A percentile compares a stretch with the other conserved stretches of the same genome.
phyloP scores from a whole-genome alignment of 2,797 vertebrate genomes.

The Salmo trutta region DNA sequence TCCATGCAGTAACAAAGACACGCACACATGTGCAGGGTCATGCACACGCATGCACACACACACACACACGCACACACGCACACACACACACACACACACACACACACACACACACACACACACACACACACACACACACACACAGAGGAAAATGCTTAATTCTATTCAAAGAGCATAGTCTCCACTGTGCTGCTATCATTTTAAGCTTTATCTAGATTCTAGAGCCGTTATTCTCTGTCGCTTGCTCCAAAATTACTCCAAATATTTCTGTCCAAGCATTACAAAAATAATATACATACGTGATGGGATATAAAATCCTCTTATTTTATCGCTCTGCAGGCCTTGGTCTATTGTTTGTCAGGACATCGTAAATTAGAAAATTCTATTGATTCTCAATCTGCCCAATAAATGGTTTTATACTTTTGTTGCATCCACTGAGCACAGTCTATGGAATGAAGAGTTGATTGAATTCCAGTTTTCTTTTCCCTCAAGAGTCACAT shows the following conservation, averaged over 20 bases:
- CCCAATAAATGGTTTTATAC: background rate
- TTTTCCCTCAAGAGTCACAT: constrained; percentile 67
- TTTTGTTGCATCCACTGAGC: background rate
- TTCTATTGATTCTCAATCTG: background rate
- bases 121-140: no score
- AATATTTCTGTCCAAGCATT: background rate
- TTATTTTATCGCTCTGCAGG: background rate
- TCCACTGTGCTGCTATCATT: constrained; percentile 45
- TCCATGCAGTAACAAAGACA: background rate
- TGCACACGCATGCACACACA: background rate
- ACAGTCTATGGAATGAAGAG: background rate
- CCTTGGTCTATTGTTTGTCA: no score
- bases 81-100: no score
- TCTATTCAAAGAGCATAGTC: background rate
- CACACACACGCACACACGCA: no score
- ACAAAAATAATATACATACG: background rate
- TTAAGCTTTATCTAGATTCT: constrained; percentile 36
- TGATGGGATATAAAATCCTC: background rate
- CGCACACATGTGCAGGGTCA: constrained; percentile 11
- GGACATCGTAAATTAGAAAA: no score
- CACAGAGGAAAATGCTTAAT: constrained; percentile 28
- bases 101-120: no score
- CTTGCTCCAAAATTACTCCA: background rate
- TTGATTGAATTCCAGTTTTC: background rate
- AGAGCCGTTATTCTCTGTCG: no score